A percentile compares a stretch with the other conserved stretches of the same genome.
phyloP scores from a whole-genome alignment of 2,113 vertebrate species.

The Microtus richardsoni region DNA sequence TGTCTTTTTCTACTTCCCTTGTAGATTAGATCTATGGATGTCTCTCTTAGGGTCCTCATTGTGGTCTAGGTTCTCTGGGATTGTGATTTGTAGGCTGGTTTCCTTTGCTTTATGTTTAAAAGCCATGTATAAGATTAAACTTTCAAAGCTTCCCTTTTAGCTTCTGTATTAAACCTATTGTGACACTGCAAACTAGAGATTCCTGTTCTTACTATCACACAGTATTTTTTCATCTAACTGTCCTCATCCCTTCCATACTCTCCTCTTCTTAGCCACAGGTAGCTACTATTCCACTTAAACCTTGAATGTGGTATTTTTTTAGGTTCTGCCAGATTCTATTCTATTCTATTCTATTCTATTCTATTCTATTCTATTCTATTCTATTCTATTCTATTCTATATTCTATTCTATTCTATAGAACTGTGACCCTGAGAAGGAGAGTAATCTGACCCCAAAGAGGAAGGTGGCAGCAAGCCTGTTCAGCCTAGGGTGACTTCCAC shows the following conservation, averaged over 20 bases:
- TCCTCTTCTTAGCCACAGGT: background rate
- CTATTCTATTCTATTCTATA: fast-evolving
- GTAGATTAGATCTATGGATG: no score
- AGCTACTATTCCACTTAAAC: background rate
- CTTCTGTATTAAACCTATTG: background rate
- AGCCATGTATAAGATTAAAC: no score
- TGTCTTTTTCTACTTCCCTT: no score
- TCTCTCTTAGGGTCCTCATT: no score
- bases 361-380: fast-evolving
- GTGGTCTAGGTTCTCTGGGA: no score
- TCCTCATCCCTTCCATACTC: background rate
- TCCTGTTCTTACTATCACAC: background rate
- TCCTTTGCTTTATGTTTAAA: no score
- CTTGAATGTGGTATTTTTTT: background rate
- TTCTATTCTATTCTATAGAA: background rate
- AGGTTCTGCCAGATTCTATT: background rate
- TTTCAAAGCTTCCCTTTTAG: background rate
- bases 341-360: background rate
- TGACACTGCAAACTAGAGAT: no score
- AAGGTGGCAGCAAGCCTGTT: background rate
- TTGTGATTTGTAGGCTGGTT: no score
- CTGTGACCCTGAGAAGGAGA: background rate
- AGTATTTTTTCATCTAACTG: background rate
- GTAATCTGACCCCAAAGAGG: background rate
- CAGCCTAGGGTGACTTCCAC: background rate